Base-by-base conservation (phyloP, 1,140 invertebrate genomes). In the Maconellicoccus hirsutus region DNA sequence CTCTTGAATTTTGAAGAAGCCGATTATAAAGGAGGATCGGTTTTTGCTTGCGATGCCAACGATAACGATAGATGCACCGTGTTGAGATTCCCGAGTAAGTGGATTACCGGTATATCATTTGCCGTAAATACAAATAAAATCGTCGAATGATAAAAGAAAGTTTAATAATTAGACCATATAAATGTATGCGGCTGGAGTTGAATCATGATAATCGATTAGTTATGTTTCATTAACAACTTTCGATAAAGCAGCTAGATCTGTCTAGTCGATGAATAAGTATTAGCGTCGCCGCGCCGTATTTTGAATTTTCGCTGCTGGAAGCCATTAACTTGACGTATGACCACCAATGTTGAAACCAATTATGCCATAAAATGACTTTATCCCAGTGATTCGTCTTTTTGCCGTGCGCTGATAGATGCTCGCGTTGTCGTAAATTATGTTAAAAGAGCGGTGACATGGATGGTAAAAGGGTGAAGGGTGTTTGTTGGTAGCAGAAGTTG, bases 261-360 rank as follows among this genome's bases (percentile, higher is more conserved):
- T 52, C 42, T 8, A 19, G 10, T 52, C 42, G 42, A 33, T n/a
- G n/a, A 8, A 52, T 16, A 52, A 52, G 42, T 52, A 52, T 52
- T 52, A 52, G 2, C 10, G n/a, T 8, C 16, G 4, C 3, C 10
- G n/a, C 6, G 16, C 42, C n/a, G 42, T 19, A 52, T 16, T 52
- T 52, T 52, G 42, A 52, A 52, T 52, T 52, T 52, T 52, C 42
- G n/a, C 42, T 16, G 42, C 42, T 8, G 42, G 42, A 52, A 52
- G 42, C 42, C 42, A 52, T 52, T 52, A 3, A 16, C 12, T 52
- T 52, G 42, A 52, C 42, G 16, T 52, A 3, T 52, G 42, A 16
- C 42, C 42, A 52, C 42, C 42, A 52, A 52, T 52, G 42, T 52
- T 52, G 42, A 52, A 52, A 52, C 42, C 42, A 52, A 52, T 52